Conservation (phyloP, 1,140 invertebrate species). For the Cecropterus lyciades region DNA sequence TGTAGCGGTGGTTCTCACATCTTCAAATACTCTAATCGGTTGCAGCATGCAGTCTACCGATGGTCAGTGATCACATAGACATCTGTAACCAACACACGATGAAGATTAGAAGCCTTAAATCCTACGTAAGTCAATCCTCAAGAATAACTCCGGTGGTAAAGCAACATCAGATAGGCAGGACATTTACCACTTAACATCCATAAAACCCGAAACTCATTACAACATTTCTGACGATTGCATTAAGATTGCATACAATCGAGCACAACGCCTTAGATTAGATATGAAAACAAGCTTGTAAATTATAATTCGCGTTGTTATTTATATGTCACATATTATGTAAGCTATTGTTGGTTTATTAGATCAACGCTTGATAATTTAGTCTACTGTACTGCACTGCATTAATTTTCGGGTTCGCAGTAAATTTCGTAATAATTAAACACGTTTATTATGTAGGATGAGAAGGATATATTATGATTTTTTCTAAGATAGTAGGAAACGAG, state of each 20-base stretch:
- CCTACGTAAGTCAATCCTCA: too few relatives aligned
- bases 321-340: slow-evolving; percentile 32
- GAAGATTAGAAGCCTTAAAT: too few relatives aligned
- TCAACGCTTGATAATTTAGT: slow-evolving; percentile 5
- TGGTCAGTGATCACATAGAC: too few relatives aligned
- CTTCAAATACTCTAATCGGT: too few relatives aligned
- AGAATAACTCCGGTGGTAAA: not conserved
- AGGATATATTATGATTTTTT: too few relatives aligned
- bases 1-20: too few relatives aligned
- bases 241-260: slow-evolving; percentile 12
- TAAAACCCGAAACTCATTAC: slow-evolving; percentile 6
- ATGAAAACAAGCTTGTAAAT: slow-evolving; percentile 32
- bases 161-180: not conserved
- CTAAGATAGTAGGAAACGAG: too few relatives aligned
- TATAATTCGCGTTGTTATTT: slow-evolving; percentile 30
- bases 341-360: slow-evolving; percentile 28
- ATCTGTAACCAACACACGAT: too few relatives aligned
- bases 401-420: slow-evolving; percentile 3
- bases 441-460: too few relatives aligned
- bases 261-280: slow-evolving; percentile 20
- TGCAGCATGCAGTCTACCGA: too few relatives aligned
- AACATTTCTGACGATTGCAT: slow-evolving; percentile 11
- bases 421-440: too few relatives aligned
- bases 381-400: slow-evolving; percentile 1
- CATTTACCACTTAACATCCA: slow-evolving; percentile 2